phyloP scores from a whole-genome alignment of 2,888 invertebrate genomes.

The Agonum fuliginosum region DNA sequence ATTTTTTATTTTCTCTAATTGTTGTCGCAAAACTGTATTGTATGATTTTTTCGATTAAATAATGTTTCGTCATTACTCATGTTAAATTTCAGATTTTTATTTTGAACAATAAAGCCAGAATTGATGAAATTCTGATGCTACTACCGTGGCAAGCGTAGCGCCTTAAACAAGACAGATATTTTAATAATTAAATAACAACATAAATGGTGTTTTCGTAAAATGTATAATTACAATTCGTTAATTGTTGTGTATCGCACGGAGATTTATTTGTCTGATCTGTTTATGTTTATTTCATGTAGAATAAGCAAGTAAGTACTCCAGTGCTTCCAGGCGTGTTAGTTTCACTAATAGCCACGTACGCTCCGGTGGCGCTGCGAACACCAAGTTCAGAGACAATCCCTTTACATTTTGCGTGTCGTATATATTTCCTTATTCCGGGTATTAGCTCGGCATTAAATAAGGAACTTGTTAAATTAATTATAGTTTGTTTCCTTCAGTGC shows the following conservation, averaged over 20 bases:
- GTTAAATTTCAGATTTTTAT: too few species aligned
- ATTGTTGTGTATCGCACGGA: neutral
- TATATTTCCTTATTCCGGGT: conserved; percentile 56
- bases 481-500: conserved; percentile 34
- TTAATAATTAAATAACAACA: too few species aligned
- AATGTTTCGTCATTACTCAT: too few species aligned
- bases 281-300: conserved; percentile 42
- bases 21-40: too few species aligned
- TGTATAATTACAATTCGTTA: neutral
- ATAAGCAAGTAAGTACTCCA: conserved; percentile 27
- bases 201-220: neutral
- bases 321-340: conserved; percentile 35
- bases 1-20: too few species aligned
- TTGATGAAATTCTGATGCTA: too few species aligned
- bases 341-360: conserved; percentile 34
- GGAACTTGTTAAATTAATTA: conserved; percentile 54
- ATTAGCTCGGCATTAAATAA: conserved; percentile 39
- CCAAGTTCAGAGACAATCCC: conserved; percentile 34
- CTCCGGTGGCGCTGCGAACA: conserved; percentile 39
- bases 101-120: too few species aligned
- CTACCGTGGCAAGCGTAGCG: too few species aligned
- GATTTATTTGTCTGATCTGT: conserved; percentile 15
- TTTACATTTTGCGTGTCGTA: conserved; percentile 51
- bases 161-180: too few species aligned
- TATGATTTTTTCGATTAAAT: too few species aligned